Evolutionary conservation across 2,888 invertebrate species (phyloP), one percentile per base, ranked within the genome.

Genomic region (Aleiodes alternator): DNA sequence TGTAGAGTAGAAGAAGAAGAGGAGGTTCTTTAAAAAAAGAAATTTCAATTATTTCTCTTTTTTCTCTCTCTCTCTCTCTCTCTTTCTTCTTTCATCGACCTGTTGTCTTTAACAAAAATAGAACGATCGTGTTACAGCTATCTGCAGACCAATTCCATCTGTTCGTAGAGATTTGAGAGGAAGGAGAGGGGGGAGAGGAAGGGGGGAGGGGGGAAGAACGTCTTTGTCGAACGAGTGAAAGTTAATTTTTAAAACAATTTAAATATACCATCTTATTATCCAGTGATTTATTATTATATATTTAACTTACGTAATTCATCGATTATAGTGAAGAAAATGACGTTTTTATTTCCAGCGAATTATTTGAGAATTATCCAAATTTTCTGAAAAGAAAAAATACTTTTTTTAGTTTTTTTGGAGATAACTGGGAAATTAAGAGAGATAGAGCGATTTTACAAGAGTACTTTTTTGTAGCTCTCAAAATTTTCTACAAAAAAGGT

Each of bases 101-200:
- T 43, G 43, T 43, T 43, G 43, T 43, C 9, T 43, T 64, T 64
- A 12, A 66, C 64, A 43, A 72, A 72, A 76, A 76, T 76, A 76
- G 76, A 76, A 57, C 72, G 72, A 76, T 76, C 76, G 76, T 76
- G 68, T 76, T 76, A 76, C 76, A 51, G 23, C 14, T 16, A 11
- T 56, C 56, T 48, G 43, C 43, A 3, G 43, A 43, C 43, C 43
- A 43, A 43, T 43, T 73, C 68, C 73, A 53, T 66, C 53, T 12
- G 68, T 68, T 73, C 80, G 69, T 82, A 80, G 85, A 84, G 86
- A 86, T 23, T 23, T 23, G 86, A 87, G 87, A 87, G 86, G 80
- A 76, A 81, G 79, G 78, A 8, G 57, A 6, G 43, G 43, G 11
- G 43, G 43, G 43, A n/a, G n/a, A n/a, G n/a, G n/a, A n/a, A n/a